phyloP scores from a whole-genome alignment of 1,140 invertebrate species.

The Gonioctena quinquepunctata region DNA sequence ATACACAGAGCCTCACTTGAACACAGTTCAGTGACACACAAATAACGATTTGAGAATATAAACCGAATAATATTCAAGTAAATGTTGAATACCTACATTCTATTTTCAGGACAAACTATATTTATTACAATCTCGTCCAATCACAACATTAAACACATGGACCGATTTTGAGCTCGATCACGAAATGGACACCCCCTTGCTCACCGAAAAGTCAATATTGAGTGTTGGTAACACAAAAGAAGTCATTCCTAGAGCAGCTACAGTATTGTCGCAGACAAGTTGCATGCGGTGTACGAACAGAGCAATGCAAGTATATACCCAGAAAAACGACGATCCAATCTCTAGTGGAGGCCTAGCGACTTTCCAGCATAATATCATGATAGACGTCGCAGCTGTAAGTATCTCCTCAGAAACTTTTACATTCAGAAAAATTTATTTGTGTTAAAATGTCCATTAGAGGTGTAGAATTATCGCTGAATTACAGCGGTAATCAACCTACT shows the following conservation, averaged over 20 bases:
- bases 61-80: too few relatives aligned
- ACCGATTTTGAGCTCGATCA: conserved; percentile 74
- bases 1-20: too few relatives aligned
- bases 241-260: conserved; percentile 53
- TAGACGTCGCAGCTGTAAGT: conserved; percentile 34
- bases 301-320: conserved; percentile 31
- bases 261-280: conserved; percentile 53
- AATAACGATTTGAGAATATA: too few relatives aligned
- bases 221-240: conserved; percentile 68
- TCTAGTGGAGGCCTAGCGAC: not conserved
- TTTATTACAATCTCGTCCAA: conserved; percentile 73
- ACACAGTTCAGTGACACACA: too few relatives aligned
- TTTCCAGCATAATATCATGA: conserved; percentile 26
- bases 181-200: conserved; percentile 69
- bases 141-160: conserved; percentile 71
- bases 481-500: too few relatives aligned
- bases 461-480: too few relatives aligned
- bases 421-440: too few relatives aligned
- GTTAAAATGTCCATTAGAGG: too few relatives aligned
- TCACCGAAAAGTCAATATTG: conserved; percentile 59
- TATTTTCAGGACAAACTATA: conserved; percentile 60
- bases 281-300: conserved; percentile 51
- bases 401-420: too few relatives aligned
- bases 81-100: too few relatives aligned
- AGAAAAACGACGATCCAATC: conserved; percentile 18